phyloP scores from a whole-genome alignment of 2,888 invertebrate species.

The Antitype chi region DNA sequence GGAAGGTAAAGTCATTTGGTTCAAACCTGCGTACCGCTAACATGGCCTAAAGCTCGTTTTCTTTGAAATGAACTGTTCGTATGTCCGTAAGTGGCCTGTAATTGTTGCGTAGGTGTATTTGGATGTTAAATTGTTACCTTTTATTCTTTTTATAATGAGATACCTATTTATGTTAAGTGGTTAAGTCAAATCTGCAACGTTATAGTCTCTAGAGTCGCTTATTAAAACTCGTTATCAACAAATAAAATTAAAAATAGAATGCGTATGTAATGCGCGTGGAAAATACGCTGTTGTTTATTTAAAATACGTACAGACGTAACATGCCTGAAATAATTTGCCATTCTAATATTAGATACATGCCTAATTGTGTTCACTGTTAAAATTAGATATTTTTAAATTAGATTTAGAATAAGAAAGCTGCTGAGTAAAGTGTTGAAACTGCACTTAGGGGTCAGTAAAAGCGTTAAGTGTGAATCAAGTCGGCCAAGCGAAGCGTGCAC shows the following conservation, averaged over 20 bases:
- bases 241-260: conserved; percentile 43
- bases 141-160: conserved; percentile 65
- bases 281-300: conserved; percentile 39
- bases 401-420: conserved; percentile 4
- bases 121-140: conserved; percentile 57
- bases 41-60: conserved; percentile 67
- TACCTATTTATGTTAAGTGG: conserved; percentile 51
- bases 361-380: conserved; percentile 36
- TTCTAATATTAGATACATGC: conserved; percentile 26
- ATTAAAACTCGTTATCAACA: conserved; percentile 28
- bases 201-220: conserved; percentile 26
- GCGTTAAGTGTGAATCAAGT: conserved; percentile 13
- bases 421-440: neutral
- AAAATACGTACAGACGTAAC: conserved; percentile 23
- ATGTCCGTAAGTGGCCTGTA: conserved; percentile 72
- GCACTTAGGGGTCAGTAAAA: conserved; percentile 4
- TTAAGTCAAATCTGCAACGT: conserved; percentile 45
- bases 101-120: conserved; percentile 73
- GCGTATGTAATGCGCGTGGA: conserved; percentile 13
- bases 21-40: conserved; percentile 49
- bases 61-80: conserved; percentile 69
- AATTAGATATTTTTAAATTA: conserved; percentile 22
- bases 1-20: conserved; percentile 56
- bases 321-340: conserved; percentile 25
- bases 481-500: neutral